phyloP scores from a whole-genome alignment of 2,888 invertebrate species.

The Pristionchus entomophagus region DNA sequence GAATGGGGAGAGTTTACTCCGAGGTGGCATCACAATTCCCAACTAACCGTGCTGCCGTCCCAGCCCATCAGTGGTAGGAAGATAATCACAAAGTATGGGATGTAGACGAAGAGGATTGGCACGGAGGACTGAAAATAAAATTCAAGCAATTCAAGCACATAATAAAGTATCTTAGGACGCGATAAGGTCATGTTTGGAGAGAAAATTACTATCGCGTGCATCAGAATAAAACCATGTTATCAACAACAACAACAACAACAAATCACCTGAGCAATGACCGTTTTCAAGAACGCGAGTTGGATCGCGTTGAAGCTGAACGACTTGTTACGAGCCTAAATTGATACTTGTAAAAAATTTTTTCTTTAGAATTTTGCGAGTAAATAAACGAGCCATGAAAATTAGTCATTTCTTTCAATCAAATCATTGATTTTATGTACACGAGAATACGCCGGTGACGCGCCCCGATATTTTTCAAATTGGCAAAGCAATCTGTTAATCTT shows the following conservation, averaged over 20 bases:
- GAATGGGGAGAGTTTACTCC: background rate
- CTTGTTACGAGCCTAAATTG: constrained; percentile 11
- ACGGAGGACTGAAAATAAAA: background rate
- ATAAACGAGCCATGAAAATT: too few species aligned
- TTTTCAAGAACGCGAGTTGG: background rate
- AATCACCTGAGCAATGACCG: constrained; percentile 13
- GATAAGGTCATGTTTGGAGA: too few species aligned
- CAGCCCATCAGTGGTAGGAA: background rate
- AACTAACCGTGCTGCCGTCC: background rate
- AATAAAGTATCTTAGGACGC: background rate
- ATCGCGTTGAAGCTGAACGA: constrained; percentile 2
- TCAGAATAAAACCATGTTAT: too few species aligned
- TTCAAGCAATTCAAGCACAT: background rate
- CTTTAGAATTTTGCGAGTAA: too few species aligned
- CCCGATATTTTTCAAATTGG: too few species aligned
- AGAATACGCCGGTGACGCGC: too few species aligned
- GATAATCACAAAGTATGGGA: constrained; percentile 22
- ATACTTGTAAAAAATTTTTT: too few species aligned
- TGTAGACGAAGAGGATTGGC: constrained; percentile 18
- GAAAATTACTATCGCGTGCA: background rate
- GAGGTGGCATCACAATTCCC: background rate
- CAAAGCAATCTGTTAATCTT: too few species aligned
- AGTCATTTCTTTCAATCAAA: too few species aligned
- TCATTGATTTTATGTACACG: too few species aligned
- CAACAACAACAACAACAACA: too few species aligned